Base-by-base conservation (phyloP, 1,140 invertebrate genomes). In the Drosophila nannoptera region DNA sequence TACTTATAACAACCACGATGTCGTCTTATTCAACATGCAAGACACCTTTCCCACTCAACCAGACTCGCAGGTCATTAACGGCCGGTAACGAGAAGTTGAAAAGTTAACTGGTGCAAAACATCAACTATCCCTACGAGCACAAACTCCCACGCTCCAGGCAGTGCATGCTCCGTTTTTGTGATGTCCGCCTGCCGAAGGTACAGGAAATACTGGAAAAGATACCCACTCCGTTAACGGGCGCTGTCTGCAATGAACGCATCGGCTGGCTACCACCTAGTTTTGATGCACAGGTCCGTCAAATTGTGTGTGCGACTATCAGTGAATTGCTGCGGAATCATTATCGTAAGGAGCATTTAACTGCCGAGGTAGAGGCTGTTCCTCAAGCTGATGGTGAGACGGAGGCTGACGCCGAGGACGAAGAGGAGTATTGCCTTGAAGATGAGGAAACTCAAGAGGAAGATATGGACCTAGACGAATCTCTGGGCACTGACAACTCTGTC, bases 101-200 rank as follows among this genome's bases (percentile, higher is more conserved):
- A 14, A 58, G 64, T 6, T 77, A 84, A 29, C 12, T 84, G 33
- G 82, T 88, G 0, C 87, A 88, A 50, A 77, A 87, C 45, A 75
- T 82, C 5, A n/a, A 88, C 53, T 88, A 88, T 73, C 88, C 88
- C 0, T 89, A 89, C 14, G 88, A 84, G 46, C 71, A 80, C 16
- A 87, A 81, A 33, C 22, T 89, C 35, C 88, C 88, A 0, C 76
- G 83, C 32, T 87, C 78, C 0, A 58, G 88, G 3, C 88, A 89
- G 43, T 89, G 87, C n/a, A 87, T 89, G 72, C 61, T 89, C 29
- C 74, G 88, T 93, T 94, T 96, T 78, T 96, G 95, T 83, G 95
- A 98, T 87, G 92, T 98, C 32, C 89, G 94, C n/a, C 90, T 96
- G n/a, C 92, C 93, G 0, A 95, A 97, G 91, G 94, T 98, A 63